Evolutionary conservation across 2,888 invertebrate species (phyloP).

Genomic region (Eupelmus urozonus): DNA sequence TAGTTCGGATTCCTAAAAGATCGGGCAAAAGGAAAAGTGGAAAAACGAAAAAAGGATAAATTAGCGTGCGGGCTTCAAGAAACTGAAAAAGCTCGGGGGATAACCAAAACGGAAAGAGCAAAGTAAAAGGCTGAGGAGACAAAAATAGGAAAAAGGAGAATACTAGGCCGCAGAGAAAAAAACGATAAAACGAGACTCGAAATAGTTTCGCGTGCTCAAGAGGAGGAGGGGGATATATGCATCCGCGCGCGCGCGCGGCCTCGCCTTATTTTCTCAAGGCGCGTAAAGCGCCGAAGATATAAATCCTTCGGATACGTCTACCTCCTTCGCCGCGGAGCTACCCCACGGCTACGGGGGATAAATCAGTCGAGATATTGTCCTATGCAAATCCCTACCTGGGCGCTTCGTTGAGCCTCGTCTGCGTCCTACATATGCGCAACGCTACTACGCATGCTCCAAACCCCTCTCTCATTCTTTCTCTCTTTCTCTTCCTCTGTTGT

Average conservation of each 20-base stretch:
- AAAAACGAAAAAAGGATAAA: conserved; percentile 30
- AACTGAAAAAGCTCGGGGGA: not conserved
- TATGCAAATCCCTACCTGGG: conserved; percentile 69
- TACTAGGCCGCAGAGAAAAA: not conserved
- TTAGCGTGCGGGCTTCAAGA: conserved; percentile 21
- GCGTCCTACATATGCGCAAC: conserved; percentile 27
- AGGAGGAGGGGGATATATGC: not conserved
- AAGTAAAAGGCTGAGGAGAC: conserved; percentile 3
- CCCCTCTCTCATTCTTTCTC: conserved; percentile 4
- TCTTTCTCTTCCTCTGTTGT: not conserved
- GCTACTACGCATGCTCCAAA: not conserved
- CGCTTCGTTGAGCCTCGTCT: conserved; percentile 23
- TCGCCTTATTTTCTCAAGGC: conserved; percentile 54
- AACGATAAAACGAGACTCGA: conserved; percentile 9
- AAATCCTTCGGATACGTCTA: conserved; percentile 68
- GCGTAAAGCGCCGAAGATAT: conserved; percentile 65
- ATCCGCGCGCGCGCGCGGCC: not conserved
- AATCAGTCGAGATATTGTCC: conserved; percentile 73
- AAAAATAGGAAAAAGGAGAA: not conserved
- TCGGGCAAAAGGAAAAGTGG: conserved; percentile 16
- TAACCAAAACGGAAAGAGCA: not conserved
- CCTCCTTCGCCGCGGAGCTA: conserved; percentile 57
- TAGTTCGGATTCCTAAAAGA: conserved; percentile 2
- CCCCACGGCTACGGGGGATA: conserved; percentile 63
- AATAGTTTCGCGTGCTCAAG: not conserved